Evolutionary conservation across 2,113 vertebrate species (phyloP), one percentile per base, ranked within the genome.

Genomic region (Trogon melanurus): DNA sequence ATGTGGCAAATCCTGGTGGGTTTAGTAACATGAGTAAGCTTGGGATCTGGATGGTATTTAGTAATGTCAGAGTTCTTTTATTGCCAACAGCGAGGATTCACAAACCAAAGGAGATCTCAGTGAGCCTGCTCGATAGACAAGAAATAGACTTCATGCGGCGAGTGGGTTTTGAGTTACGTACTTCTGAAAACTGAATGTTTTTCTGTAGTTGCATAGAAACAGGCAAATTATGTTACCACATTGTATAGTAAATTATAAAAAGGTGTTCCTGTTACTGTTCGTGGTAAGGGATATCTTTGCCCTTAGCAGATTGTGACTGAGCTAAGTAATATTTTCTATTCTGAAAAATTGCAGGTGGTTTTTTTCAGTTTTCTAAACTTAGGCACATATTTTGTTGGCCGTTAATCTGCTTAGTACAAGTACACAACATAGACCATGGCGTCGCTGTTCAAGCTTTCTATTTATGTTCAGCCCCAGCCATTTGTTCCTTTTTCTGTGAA

Each of bases 171-270:
- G 36, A 29, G 41, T 21, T 15, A n/a, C 3, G 9, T 14, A 3
- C n/a, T 51, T 12, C 2, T 36, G 61, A 22, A 54, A 16, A 25
- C 0, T 0, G 29, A 36, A 4, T 23, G 18, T 2, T 61, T 53
- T 44, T 7, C 48, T 45, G 23, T 25, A 34, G 26, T 26, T 67
- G 30, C 62, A n/a, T 7, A 71, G 48, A 45, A 72, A 15, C 19
- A 30, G 47, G 45, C 14, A 64, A 34, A 53, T 50, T 13, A 16
- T 53, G 13, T 50, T 25, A 17, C 10, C 30, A 4, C 29, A 25
- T 44, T 21, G 5, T 21, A 4, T 9, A 36, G 67, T 38, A n/a
- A 34, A n/a, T 53, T 47, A 16, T 13, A 48, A 67, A 51, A 30
- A 8, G 10, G 10, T 18, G 8, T 34, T 88, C 16, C 41, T 30